Conservation (phyloP, 2,888 invertebrate species). For the Melanargia galathea region DNA sequence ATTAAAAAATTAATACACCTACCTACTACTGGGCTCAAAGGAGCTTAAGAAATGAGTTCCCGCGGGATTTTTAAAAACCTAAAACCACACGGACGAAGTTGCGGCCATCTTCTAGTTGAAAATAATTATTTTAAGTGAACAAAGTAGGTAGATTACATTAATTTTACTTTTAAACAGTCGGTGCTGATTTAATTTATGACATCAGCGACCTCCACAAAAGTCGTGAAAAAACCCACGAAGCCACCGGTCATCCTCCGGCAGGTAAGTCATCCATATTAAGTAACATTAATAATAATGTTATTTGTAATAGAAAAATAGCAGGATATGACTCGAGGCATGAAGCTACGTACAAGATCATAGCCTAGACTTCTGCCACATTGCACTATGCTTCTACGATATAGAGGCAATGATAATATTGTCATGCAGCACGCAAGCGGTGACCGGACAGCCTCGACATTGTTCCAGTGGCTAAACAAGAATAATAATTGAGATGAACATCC, state of each 20-base stretch:
- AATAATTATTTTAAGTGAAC: not conserved
- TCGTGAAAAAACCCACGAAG: constrained; percentile 45
- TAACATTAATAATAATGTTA: constrained; percentile 41
- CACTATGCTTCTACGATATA: constrained; percentile 31
- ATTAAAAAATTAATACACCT: too few relatives aligned
- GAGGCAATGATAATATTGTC: constrained; percentile 47
- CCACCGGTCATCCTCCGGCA: constrained; percentile 38
- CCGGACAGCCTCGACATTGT: constrained; percentile 57
- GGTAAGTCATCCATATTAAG: constrained; percentile 47
- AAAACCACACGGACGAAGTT: too few relatives aligned
- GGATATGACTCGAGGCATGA: constrained; percentile 38
- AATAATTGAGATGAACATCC: constrained; percentile 54
- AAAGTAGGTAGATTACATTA: not conserved
- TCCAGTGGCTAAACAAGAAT: constrained; percentile 56
- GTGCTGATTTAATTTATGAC: constrained; percentile 44
- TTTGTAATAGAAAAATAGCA: constrained; percentile 40
- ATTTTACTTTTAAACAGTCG: constrained; percentile 20
- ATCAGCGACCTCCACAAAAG: constrained; percentile 49
- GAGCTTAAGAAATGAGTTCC: too few relatives aligned
- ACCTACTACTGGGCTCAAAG: too few relatives aligned
- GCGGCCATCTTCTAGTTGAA: not conserved
- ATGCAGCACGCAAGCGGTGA: constrained; percentile 53
- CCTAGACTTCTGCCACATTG: constrained; percentile 3
- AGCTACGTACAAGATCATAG: constrained; percentile 40
- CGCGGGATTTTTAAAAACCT: too few relatives aligned